Evolutionary conservation across 2,888 invertebrate species (phyloP).

Genomic region (Coelinius sp.): DNA sequence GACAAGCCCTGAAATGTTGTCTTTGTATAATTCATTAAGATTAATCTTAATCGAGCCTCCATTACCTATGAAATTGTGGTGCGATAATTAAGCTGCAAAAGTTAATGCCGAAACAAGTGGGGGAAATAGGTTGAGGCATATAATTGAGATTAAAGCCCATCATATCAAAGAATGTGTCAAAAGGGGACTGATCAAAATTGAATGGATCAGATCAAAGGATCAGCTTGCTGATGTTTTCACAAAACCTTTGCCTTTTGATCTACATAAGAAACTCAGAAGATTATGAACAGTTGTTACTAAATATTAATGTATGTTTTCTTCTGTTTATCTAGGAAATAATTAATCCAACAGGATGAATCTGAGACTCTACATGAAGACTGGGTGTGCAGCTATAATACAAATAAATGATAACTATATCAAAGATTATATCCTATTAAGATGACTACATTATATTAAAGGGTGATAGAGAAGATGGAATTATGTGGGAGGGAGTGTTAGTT

Average conservation of each 20-base stretch:
- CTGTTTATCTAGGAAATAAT: no score
- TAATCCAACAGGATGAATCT: no score
- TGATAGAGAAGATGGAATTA: no score
- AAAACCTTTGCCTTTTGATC: slow-evolving; percentile 32
- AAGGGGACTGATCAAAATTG: slow-evolving; percentile 28
- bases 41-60: slow-evolving; percentile 31
- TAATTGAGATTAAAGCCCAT: slow-evolving; percentile 31
- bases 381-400: no score
- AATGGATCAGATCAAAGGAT: slow-evolving; percentile 35
- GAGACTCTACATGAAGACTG: no score
- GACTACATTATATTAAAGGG: no score
- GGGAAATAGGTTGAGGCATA: slow-evolving; percentile 36
- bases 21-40: slow-evolving; percentile 34
- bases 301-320: no score
- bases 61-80: slow-evolving; percentile 34
- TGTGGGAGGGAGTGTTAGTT: no score
- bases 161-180: slow-evolving; percentile 37
- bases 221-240: slow-evolving; percentile 39
- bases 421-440: no score
- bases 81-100: slow-evolving; percentile 38
- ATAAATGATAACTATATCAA: no score
- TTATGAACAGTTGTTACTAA: background rate
- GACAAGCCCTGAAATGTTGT: slow-evolving; percentile 36
- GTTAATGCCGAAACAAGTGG: slow-evolving; percentile 35
- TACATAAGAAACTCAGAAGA: background rate